Base-by-base conservation (phyloP, 2,797 vertebrate species). In the Tamandua tetradactyla region DNA sequence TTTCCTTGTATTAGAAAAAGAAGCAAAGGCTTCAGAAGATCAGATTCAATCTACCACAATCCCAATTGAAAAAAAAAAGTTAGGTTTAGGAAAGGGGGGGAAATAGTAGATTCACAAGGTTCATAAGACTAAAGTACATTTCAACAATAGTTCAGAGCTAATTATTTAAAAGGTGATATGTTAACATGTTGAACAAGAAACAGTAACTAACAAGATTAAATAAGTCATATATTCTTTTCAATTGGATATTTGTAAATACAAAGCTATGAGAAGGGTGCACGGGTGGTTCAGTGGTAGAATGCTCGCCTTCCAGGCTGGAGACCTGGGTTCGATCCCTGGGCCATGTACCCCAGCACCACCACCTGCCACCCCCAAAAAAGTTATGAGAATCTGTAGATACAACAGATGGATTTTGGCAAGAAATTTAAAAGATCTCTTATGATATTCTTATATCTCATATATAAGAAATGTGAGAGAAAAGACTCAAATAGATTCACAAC, bases 1-100 rank as follows among this genome's bases (percentile, higher is more conserved):
- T 87, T 11, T 75, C 8, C 20, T 22, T 42, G 79, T 91, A 82
- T 80, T 91, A 85, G 37, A 30, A 88, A 89, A 82, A 88, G 69
- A 93, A 87, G 81, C 13, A 68, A 68, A 52, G 55, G 10, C 27
- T 72, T 83, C 81, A 35, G 23, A 72, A 89, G 27, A 35, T 52
- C 88, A 57, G 52, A 87, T 84, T 93, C 12, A 47, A 35, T 17
- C 13, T 68, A 32, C 4, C 9, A 27, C 15, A 13, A 64, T 49
- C 6, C 22, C 87, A 18, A 49, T 44, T 47, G 37, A 37, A 82
- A 85, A 37, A 49, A 37, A 78, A 37, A 47, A n/a, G 10, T 35
- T 62, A 32, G 55, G 1, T 71, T 94, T 35, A 82, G 68, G 25
- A 79, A 87, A 83, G 22, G 6, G 59, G 13, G 32, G 32, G 52